Percentiles rank a stretch among this genome's conserved stretches.
phyloP scores from a whole-genome alignment of 2,888 invertebrate genomes.

The Leptothorax acervorum region DNA sequence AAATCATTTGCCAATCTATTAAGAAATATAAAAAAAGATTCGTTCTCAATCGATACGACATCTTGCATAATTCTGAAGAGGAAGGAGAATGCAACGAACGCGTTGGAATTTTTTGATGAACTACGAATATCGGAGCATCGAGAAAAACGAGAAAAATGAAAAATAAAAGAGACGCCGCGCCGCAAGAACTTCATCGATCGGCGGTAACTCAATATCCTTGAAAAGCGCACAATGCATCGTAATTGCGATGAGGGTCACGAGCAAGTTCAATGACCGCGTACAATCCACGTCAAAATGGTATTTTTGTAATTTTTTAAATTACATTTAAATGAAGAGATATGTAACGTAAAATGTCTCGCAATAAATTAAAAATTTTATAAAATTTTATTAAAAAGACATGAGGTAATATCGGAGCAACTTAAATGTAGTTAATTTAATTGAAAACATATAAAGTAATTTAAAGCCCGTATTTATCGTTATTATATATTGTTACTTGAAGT shows the following conservation, averaged over 20 bases:
- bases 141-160: conserved; percentile 21
- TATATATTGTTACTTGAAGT: not conserved
- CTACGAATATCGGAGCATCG: conserved; percentile 58
- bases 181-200: conserved; percentile 65
- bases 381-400: not conserved
- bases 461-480: not conserved
- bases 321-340: not conserved
- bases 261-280: conserved; percentile 71
- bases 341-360: not conserved
- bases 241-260: conserved; percentile 70
- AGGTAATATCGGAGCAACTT: not conserved
- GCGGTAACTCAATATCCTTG: conserved; percentile 67
- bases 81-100: not conserved
- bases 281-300: conserved; percentile 31
- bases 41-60: not conserved
- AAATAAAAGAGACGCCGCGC: conserved; percentile 33
- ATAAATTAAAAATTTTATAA: not conserved
- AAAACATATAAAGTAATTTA: not conserved
- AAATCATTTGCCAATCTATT: not conserved
- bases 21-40: not conserved
- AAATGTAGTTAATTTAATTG: not conserved
- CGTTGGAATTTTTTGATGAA: conserved; percentile 62
- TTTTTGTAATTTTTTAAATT: not conserved
- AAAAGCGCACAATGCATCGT: conserved; percentile 65
- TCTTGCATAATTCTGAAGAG: not conserved